Percentiles rank a stretch among this genome's conserved stretches.
Evolutionary conservation across 2,113 vertebrate species (phyloP).

Genomic region (Callipepla squamata): DNA sequence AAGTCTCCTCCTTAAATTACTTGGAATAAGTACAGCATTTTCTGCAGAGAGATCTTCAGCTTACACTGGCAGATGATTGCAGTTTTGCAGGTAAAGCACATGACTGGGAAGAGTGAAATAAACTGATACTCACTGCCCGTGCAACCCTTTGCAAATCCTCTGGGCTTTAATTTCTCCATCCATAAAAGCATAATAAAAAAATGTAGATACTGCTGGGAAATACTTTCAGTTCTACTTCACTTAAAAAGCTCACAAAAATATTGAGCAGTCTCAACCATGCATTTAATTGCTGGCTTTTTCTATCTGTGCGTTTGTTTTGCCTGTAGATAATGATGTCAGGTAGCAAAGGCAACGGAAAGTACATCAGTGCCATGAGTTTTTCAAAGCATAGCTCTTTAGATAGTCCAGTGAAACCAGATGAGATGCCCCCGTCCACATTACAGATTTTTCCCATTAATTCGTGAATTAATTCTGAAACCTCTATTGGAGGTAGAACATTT

Average conservation of each 20-base stretch:
- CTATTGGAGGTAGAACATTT: neutral
- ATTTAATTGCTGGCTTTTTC: conserved; percentile 6
- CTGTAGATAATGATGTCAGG: neutral
- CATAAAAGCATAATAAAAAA: conserved; percentile 4
- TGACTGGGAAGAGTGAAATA: conserved; percentile 28
- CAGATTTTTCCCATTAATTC: neutral
- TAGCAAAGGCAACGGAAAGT: neutral
- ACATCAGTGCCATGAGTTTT: neutral
- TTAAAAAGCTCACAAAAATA: conserved; percentile 33
- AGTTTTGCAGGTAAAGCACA: conserved; percentile 42
- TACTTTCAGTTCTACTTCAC: conserved; percentile 14
- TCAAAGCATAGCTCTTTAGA: neutral
- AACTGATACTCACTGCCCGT: conserved; percentile 12
- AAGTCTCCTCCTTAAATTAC: conserved; percentile 9
- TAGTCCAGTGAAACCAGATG: neutral
- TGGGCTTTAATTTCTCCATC: conserved; percentile 8
- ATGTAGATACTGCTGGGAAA: conserved; percentile 29
- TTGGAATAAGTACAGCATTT: conserved; percentile 7
- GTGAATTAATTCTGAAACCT: neutral
- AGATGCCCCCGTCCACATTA: neutral
- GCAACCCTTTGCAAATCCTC: neutral
- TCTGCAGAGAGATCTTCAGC: conserved; percentile 27
- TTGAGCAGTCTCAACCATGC: neutral
- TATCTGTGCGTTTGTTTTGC: neutral
- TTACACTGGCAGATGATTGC: neutral